Base-by-base conservation (phyloP, 2,113 vertebrate genomes). In the Triplophysa dalaica region DNA sequence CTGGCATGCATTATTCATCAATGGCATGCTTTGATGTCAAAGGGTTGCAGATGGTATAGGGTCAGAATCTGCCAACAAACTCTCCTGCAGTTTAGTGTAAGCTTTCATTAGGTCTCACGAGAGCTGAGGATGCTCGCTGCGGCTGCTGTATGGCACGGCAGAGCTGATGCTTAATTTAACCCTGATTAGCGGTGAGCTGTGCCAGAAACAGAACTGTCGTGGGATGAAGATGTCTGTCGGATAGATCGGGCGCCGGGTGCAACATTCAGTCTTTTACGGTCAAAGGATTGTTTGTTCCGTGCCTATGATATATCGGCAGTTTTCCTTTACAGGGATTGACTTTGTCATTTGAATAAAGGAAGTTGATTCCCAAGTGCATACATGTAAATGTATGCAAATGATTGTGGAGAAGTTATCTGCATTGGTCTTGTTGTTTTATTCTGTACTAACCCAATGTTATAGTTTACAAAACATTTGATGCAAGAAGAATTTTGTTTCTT, bases 1-100 rank as follows among this genome's bases (percentile, higher is more conserved):
- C 17, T 24, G 11, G 14, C 75, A 85, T 83, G 60, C 38, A 78
- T 83, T 81, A 81, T 85, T 81, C 72, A 83, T 79, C 50, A 56
- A 16, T 45, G 68, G 21, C 62, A 22, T 48, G 78, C 77, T 83
- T 85, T 85, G 84, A 85, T 77, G 79, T 81, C 8, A 10, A 61
- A 81, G 43, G 61, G 61, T 19, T 85, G 82, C 84, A 81, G 84
- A 83, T 83, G 81, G 79, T 77, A 70, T n/a, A 56, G 13, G 64
- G 61, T 82, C 65, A 29, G 66, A 79, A 81, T 81, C 79, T 45
- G 60, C 52, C 66, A 81, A 62, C 73, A 64, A 79, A 75, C 52
- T 38, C 48, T 54, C 26, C 21, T n/a, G 29, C 70, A 68, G 78
- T 63, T 80, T 77, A 76, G 80, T 81, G 75, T 61, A 58, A 65